phyloP scores from a whole-genome alignment of 1,140 invertebrate species.

The Paraescarpia echinospica region DNA sequence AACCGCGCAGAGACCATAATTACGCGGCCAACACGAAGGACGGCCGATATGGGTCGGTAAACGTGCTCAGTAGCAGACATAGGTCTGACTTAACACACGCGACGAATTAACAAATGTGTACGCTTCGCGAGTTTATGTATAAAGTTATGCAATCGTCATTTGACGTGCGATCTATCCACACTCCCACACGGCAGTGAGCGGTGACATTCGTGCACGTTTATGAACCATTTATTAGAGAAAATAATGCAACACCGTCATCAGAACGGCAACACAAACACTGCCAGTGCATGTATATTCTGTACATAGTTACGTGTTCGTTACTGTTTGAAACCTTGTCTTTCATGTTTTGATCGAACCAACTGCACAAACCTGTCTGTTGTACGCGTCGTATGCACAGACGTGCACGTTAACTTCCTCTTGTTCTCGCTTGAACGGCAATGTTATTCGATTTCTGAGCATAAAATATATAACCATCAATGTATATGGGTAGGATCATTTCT shows the following conservation, averaged over 20 bases:
- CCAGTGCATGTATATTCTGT: not conserved
- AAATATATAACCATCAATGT: not conserved
- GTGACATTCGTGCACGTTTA: not conserved
- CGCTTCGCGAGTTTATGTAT: not conserved
- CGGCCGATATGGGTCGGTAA: not conserved
- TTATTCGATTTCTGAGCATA: slow-evolving; percentile 1
- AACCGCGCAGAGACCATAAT: not conserved
- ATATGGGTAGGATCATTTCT: not conserved
- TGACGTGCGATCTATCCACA: not conserved
- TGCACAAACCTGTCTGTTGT: not conserved
- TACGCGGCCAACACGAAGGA: not conserved
- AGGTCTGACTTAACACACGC: not conserved
- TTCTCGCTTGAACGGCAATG: not conserved
- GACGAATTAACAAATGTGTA: not conserved
- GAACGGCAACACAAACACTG: not conserved
- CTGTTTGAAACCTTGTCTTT: slow-evolving; percentile 5
- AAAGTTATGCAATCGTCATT: not conserved
- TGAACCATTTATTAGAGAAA: not conserved
- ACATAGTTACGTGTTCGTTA: not conserved
- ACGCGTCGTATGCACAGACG: not conserved
- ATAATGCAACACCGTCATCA: not conserved
- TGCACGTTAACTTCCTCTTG: not conserved
- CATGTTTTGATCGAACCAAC: not conserved
- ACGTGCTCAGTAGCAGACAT: not conserved
- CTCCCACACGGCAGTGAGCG: not conserved